phyloP scores from a whole-genome alignment of 2,888 invertebrate genomes.

The Sipha maydis region DNA sequence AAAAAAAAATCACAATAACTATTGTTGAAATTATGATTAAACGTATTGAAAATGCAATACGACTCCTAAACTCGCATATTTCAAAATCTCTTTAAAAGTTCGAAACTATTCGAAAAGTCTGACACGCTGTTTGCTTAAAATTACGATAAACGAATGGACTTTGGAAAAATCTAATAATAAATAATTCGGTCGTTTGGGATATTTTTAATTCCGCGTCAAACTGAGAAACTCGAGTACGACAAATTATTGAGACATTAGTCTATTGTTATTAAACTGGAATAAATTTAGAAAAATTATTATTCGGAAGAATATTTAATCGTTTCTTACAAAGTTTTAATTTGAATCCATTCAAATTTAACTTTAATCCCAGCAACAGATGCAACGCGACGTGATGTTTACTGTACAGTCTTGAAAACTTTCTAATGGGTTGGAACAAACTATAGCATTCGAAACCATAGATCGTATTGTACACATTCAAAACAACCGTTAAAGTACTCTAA shows the following conservation, averaged over 20 bases:
- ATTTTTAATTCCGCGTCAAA: background rate
- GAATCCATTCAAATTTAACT: constrained; percentile 42
- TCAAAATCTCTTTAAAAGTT: background rate
- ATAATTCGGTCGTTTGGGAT: background rate
- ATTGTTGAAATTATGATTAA: background rate
- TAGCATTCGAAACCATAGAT: constrained; percentile 15
- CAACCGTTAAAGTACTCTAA: background rate
- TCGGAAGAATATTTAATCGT: constrained; percentile 35
- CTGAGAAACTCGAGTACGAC: background rate
- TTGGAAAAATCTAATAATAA: background rate
- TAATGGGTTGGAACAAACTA: constrained; percentile 40
- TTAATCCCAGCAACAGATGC: constrained; percentile 49
- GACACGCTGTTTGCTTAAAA: background rate
- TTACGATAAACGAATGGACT: background rate
- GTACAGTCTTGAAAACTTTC: constrained; percentile 35
- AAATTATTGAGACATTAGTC: background rate
- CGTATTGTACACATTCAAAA: constrained; percentile 13
- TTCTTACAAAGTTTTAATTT: constrained; percentile 31
- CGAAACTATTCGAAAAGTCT: background rate
- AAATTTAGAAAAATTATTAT: constrained; percentile 23
- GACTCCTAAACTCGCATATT: background rate
- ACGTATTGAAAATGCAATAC: constrained; percentile 2
- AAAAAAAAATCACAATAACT: background rate
- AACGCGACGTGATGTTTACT: constrained; percentile 40
- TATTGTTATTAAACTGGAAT: background rate